A percentile compares a stretch with the other conserved stretches of the same genome.
These are phyloP conservation scores for Myrmecobius fasciatus DNA, from an alignment of 2,113 vertebrate species.

Conservation along the genomic window DNA sequence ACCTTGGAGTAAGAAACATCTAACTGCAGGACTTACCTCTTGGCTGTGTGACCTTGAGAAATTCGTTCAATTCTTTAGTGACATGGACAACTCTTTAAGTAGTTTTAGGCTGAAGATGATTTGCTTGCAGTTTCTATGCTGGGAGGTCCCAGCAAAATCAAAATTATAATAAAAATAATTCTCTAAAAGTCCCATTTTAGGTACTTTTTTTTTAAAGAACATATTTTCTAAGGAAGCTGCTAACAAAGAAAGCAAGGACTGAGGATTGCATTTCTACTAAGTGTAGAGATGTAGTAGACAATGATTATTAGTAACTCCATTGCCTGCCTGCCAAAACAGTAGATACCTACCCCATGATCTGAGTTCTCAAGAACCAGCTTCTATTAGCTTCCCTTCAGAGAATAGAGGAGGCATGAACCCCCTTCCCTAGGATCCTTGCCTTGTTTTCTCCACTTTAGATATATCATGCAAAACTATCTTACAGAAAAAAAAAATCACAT, in stretches of 20 bases:
- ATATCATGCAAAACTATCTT: background rate
- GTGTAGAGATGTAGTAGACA: background rate
- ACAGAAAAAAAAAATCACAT: background rate
- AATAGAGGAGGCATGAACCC: background rate
- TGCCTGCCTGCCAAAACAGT: background rate
- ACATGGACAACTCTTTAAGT: background rate
- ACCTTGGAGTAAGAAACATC: background rate
- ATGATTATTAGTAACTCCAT: background rate
- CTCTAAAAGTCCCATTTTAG: conserved; percentile 28
- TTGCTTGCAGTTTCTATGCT: background rate
- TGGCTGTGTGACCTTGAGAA: background rate
- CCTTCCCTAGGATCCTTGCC: background rate
- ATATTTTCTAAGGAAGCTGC: background rate
- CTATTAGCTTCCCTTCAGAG: background rate
- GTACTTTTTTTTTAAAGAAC: conserved; percentile 36
- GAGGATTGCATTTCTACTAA: background rate
- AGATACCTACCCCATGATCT: background rate
- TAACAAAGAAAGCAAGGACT: background rate
- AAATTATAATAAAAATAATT: conserved; percentile 25
- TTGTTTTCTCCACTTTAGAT: background rate
- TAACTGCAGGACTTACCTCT: background rate
- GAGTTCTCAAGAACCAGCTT: background rate
- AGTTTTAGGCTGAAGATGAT: background rate
- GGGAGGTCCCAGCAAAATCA: background rate
- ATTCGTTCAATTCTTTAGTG: background rate